These are phyloP conservation scores for Zaprionus ornatus DNA, from an alignment of 1,140 invertebrate genomes.

Conservation along the genomic window DNA sequence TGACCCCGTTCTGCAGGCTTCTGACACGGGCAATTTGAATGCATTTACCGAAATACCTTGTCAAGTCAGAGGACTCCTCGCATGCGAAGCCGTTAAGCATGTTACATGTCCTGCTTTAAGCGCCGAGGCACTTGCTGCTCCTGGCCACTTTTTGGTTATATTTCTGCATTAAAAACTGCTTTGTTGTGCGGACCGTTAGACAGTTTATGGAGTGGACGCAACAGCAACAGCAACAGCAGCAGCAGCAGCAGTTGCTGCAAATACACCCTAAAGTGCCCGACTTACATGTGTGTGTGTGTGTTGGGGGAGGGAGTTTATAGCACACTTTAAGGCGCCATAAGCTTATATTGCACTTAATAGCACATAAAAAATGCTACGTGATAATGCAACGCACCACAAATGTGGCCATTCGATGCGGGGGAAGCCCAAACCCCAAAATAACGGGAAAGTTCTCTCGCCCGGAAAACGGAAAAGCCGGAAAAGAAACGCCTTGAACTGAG, in stretches of 20 bases:
- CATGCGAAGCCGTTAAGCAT: neutral
- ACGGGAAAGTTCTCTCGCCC: neutral
- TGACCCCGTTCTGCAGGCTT: neutral
- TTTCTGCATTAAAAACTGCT: conserved; percentile 53
- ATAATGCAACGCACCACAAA: conserved; percentile 76
- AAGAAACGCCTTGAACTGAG: neutral
- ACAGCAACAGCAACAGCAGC: conserved; percentile 7
- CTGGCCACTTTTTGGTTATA: conserved; percentile 45
- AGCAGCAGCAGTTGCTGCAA: conserved; percentile 35
- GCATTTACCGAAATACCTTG: neutral
- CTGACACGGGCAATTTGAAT: neutral
- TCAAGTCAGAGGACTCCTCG: neutral
- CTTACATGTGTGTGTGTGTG: conserved; percentile 18
- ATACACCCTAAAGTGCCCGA: conserved; percentile 56
- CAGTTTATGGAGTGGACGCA: conserved; percentile 50
- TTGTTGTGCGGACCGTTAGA: conserved; percentile 39
- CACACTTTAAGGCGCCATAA: conserved; percentile 73
- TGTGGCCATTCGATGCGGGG: conserved; percentile 55
- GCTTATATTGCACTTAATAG: conserved; percentile 79
- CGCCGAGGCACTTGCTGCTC: conserved; percentile 16
- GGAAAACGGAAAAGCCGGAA: neutral
- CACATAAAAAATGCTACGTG: conserved; percentile 76
- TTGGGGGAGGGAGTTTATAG: conserved; percentile 61
- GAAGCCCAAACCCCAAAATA: conserved; percentile 40
- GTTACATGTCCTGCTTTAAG: conserved; percentile 18